phyloP scores from a whole-genome alignment of 2,888 invertebrate genomes.

The Brenthis hecate region DNA sequence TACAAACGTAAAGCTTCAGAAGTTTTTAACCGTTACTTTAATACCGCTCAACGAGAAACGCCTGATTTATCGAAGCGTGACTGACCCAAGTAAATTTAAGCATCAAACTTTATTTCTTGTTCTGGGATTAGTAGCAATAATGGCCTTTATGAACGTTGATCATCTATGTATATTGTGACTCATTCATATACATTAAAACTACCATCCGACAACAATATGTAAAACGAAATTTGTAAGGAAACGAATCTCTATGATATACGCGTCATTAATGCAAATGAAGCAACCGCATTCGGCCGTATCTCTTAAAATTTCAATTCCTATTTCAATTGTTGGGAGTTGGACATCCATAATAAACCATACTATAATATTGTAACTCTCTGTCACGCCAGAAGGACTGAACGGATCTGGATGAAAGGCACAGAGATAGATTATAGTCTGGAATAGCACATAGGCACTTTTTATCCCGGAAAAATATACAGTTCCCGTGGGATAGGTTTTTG shows the following conservation, averaged over 20 bases:
- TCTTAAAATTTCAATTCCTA: slow-evolving; percentile 18
- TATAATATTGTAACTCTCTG: too few relatives aligned
- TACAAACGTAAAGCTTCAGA: slow-evolving; percentile 25
- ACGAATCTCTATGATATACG: slow-evolving; percentile 5
- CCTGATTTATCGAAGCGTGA: slow-evolving; percentile 38
- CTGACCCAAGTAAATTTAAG: slow-evolving; percentile 36
- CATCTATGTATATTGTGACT: slow-evolving; percentile 15
- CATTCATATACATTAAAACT: slow-evolving; percentile 16
- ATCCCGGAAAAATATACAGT: too few relatives aligned
- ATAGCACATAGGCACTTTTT: too few relatives aligned
- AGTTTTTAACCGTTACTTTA: slow-evolving; percentile 34
- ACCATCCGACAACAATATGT: slow-evolving; percentile 7
- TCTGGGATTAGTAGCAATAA: slow-evolving; percentile 29
- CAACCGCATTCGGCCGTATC: slow-evolving; percentile 12
- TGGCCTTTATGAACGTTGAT: slow-evolving; percentile 10
- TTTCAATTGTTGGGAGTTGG: slow-evolving; percentile 8
- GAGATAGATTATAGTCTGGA: too few relatives aligned
- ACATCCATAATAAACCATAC: not conserved
- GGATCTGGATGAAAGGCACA: too few relatives aligned
- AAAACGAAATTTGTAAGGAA: slow-evolving; percentile 13
- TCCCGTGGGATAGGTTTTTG: too few relatives aligned
- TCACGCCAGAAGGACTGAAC: too few relatives aligned
- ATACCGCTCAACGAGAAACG: slow-evolving; percentile 30
- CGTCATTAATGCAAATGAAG: slow-evolving; percentile 28
- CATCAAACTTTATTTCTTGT: slow-evolving; percentile 40